Conservation (phyloP, 2,888 invertebrate species). For the Zootermopsis nevadensis region DNA sequence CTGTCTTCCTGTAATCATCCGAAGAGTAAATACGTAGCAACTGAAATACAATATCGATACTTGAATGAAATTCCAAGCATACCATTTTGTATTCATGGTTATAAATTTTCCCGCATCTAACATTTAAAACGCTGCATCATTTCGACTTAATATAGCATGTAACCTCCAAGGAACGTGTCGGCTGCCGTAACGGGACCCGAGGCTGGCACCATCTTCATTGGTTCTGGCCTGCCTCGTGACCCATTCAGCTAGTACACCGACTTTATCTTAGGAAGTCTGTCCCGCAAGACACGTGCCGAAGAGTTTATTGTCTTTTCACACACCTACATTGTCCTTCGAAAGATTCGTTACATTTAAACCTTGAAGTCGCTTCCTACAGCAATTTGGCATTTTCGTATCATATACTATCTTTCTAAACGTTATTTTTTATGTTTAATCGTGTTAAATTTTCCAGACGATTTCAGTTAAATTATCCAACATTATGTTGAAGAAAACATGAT, state of each 20-base stretch:
- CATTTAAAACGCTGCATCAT: neutral
- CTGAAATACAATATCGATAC: neutral
- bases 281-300: neutral
- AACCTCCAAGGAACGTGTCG: neutral
- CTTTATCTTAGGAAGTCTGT: neutral
- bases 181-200: slow-evolving; percentile 3
- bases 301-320: neutral
- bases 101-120: neutral
- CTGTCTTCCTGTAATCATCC: too few relatives aligned
- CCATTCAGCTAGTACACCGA: slow-evolving; percentile 1
- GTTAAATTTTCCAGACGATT: too few relatives aligned
- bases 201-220: neutral
- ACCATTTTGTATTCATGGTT: neutral
- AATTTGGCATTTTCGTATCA: too few relatives aligned
- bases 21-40: too few relatives aligned
- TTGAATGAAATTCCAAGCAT: neutral
- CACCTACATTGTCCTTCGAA: neutral
- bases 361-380: too few relatives aligned
- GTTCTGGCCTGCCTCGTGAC: slow-evolving; percentile 14
- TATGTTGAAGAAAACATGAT: too few relatives aligned
- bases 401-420: too few relatives aligned
- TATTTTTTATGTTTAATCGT: too few relatives aligned
- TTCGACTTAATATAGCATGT: neutral
- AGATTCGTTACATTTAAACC: too few relatives aligned
- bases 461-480: too few relatives aligned